Percentiles rank a stretch among this genome's conserved stretches.
Evolutionary conservation across 2,113 vertebrate genomes (phyloP).

Genomic region (Mionectes macconnelli): DNA sequence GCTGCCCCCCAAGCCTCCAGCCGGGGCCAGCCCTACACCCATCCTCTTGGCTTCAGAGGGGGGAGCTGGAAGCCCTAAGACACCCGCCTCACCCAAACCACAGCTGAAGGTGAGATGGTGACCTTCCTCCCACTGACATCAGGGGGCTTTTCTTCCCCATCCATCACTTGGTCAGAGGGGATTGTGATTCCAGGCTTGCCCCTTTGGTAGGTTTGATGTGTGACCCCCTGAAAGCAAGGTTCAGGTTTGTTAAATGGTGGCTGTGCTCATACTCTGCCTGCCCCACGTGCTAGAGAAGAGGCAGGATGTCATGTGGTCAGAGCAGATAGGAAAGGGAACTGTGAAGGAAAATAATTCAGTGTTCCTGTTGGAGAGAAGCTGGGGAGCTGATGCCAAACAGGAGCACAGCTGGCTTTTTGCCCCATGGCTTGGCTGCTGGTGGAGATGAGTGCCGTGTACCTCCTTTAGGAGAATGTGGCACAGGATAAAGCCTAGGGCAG

Average conservation of each 20-base stretch:
- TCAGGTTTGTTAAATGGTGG: neutral
- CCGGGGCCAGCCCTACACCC: conserved; percentile 55
- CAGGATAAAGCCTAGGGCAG: neutral
- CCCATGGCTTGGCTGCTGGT: neutral
- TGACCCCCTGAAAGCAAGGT: neutral
- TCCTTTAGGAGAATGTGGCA: neutral
- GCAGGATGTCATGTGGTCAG: neutral
- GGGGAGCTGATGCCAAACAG: neutral
- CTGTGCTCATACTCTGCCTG: neutral
- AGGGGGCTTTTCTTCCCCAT: neutral
- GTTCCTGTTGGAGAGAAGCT: neutral
- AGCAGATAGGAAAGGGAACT: neutral
- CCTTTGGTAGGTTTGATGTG: neutral
- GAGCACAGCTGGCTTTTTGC: neutral
- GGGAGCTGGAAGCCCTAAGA: neutral
- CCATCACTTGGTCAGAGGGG: rapidly evolving
- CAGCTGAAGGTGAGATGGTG: conserved; percentile 74
- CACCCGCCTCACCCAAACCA: conserved; percentile 67
- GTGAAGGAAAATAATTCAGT: neutral
- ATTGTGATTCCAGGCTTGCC: neutral
- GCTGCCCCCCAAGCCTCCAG: conserved; percentile 52
- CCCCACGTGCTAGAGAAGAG: neutral
- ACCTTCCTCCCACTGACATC: neutral
- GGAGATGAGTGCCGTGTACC: neutral
- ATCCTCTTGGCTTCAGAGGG: conserved; percentile 51